Base-by-base conservation (phyloP, 2,797 vertebrate genomes). In the Sardinella longiceps region DNA sequence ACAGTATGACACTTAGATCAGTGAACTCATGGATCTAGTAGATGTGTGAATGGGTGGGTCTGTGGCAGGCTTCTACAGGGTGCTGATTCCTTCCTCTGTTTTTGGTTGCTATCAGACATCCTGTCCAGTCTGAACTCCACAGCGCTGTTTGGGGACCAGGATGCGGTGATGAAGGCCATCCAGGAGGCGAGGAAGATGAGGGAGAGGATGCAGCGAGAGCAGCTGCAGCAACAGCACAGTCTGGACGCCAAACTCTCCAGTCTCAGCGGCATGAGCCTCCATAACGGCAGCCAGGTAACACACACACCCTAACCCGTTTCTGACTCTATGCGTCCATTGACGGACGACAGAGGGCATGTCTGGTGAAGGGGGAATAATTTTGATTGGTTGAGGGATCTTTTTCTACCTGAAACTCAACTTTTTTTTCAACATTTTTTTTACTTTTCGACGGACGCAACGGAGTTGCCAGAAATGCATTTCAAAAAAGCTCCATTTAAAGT, bases 121-220 rank as follows among this genome's bases (percentile, higher is more conserved):
- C 95, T 98, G 91, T 98, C 97, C 93, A 98, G 96, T 94, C 97
- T 98, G 91, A 98, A 98, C 94, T 97, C 97, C 86, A 97, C 97
- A 15, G 96, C 97, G 48, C 94, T 98, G 39, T 98, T 98, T 86
- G 97, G 97, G 91, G 97, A 98, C 95, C 97, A 98, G 96, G 97
- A 98, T 11, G 97, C 97, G 5, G 97, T 98, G 91, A 97, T 98
- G 97, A 98, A 98, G 94, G 97, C 97, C 91, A 98, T 98, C 92
- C 97, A 98, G 85, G 97, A 98, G 93, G 97, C 97, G 83, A 93
- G 97, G 83, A 98, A 97, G 93, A 97, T 98, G 97, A 94, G 97
- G 94, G 97, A 98, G 91, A 97, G 98, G 93, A 97, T 98, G 91
- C 97, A 97, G 92, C 92, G 96, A 82, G 96, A 97, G 93, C 96